These are phyloP conservation scores for Penelope pileata DNA, from an alignment of 2,113 vertebrate genomes.

Conservation along the genomic window DNA sequence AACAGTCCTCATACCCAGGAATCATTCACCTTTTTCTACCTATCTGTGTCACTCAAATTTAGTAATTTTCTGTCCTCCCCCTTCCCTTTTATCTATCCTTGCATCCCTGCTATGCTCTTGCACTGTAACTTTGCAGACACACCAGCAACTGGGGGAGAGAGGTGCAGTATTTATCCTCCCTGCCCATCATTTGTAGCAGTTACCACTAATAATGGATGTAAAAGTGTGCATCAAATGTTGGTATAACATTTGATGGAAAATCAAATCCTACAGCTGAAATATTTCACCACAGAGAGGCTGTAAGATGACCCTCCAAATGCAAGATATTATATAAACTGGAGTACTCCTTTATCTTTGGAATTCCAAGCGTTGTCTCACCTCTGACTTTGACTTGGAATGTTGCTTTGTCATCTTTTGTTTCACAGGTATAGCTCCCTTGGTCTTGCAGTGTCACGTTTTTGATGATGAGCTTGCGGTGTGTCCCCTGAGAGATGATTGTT, in stretches of 20 bases:
- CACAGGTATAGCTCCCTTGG: constrained; percentile 66
- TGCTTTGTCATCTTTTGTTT: not conserved
- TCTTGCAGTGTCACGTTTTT: constrained; percentile 38
- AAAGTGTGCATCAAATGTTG: not conserved
- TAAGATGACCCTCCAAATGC: accelerated
- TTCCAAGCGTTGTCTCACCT: constrained; percentile 33
- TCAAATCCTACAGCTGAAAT: not conserved
- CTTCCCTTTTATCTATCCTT: not conserved
- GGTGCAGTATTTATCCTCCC: not conserved
- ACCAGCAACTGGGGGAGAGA: not conserved
- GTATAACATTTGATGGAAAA: not conserved
- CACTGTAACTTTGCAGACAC: not conserved
- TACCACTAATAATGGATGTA: not conserved
- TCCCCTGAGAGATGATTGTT: constrained; percentile 18
- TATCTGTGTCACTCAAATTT: not conserved
- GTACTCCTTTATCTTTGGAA: not conserved
- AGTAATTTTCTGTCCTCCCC: too few species aligned
- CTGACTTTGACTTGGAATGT: constrained; percentile 68
- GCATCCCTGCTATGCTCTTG: not conserved
- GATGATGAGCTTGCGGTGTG: constrained; percentile 53
- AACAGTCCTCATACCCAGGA: not conserved
- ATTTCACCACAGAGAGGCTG: not conserved
- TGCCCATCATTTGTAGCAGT: accelerated
- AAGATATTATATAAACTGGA: not conserved
- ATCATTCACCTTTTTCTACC: not conserved